phyloP scores from a whole-genome alignment of 2,797 vertebrate species.

The Diglossa cyanea region DNA sequence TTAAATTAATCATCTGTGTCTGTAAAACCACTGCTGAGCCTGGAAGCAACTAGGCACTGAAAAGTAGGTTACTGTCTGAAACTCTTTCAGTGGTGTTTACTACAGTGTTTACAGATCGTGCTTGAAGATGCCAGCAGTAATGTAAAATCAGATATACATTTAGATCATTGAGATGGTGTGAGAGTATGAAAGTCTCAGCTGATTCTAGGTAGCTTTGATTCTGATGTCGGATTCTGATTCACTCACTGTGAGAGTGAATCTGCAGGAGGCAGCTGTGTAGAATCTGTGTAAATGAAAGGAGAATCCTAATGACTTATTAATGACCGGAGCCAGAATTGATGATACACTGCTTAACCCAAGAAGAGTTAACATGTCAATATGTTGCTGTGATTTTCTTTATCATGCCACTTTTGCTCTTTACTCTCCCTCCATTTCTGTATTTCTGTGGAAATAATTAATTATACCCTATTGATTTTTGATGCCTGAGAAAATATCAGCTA shows the following conservation, averaged over 20 bases:
- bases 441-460: neutral
- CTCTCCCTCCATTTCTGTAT: neutral
- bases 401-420: neutral
- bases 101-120: neutral
- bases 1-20: neutral
- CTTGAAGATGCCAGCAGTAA: neutral
- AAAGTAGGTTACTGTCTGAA: neutral
- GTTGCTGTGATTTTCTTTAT: neutral
- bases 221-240: neutral
- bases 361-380: neutral
- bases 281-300: neutral
- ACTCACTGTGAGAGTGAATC: neutral
- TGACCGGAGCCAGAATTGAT: neutral
- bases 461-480: neutral
- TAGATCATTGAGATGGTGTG: neutral
- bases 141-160: neutral
- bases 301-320: neutral
- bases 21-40: neutral
- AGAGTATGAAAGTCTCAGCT: neutral
- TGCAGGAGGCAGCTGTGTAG: neutral
- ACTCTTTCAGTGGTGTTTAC: neutral
- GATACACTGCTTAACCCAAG: neutral
- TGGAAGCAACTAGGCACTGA: neutral
- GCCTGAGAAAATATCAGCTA: neutral
- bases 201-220: neutral